Base-by-base conservation (phyloP, 1,140 invertebrate species). In the Metaphire vulgaris region DNA sequence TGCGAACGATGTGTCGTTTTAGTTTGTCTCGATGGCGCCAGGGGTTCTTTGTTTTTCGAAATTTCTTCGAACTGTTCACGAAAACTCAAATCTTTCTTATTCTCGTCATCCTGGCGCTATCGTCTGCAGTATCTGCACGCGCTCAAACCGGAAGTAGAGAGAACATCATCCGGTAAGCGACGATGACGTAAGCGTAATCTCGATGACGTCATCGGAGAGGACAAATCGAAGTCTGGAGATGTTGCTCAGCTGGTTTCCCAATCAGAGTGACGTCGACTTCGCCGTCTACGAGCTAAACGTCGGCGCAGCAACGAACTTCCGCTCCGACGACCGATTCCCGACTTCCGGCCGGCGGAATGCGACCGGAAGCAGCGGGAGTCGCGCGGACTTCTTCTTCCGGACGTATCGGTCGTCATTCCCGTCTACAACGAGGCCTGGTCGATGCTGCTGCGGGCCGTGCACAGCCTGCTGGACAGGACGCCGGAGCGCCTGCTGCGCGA, bases 381-480 rank as follows among this genome's bases (percentile, higher is more conserved):
- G 28, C 6, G 28, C 1, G 16, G 16, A 2, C 6, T 6, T 2
- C 21, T 12, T 75, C 85, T 95, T 70, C 92, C 92, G 69, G 89
- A 89, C 75, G 92, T 92, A 0, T 92, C 92, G 68, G 88, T 98
- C 30, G 90, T 99, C 21, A 93, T 99, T 82, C 97, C 96, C 82
- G 98, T 98, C 83, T 97, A 95, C 84, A 97, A 98, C 86, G 97
- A 99, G 86, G 95, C 97, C 82, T 91, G 91, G 75, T 90, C 91
- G 77, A 95, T 95, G 1, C 86, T 99, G 0, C 86, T 97, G 74
- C 87, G 97, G 81, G 96, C 95, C 0, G 86, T 99, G 28, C 91
- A 95, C 81, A 93, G 93, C 1, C 90, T 99, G 73, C 82, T 98
- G 30, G 90, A 95, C 80, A 88, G 93, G 79, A 95, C 94, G n/a